These are phyloP conservation scores for Oscarella lobularis DNA, from an alignment of 37 sponge, comb jelly and placozoan species.

Conservation along the genomic window DNA sequence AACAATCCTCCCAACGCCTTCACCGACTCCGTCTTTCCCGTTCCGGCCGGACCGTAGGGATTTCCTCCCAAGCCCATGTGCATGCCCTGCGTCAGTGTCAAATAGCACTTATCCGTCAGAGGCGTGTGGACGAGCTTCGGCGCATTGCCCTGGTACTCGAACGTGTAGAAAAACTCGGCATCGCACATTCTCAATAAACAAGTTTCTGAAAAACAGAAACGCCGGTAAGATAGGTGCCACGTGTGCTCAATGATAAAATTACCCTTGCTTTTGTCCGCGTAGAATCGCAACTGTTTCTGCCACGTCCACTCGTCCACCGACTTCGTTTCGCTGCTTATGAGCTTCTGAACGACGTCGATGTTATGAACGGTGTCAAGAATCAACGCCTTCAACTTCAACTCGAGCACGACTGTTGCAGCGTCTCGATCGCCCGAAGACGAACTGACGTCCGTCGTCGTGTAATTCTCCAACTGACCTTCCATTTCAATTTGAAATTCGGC, in stretches of 20 bases:
- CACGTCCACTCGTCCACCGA: constrained; percentile 72
- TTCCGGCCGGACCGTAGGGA: constrained; percentile 99
- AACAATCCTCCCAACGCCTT: constrained; percentile 92
- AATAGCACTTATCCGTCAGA: constrained; percentile 98
- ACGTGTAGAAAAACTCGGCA: constrained; percentile 89
- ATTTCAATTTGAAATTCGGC: constrained; percentile 69
- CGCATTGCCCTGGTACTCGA: constrained; percentile 96
- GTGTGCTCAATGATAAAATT: neutral
- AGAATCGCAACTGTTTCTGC: constrained; percentile 92
- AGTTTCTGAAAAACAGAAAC: neutral
- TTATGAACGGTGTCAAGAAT: constrained; percentile 87
- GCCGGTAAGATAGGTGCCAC: neutral
- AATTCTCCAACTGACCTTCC: constrained; percentile 76
- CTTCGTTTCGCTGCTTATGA: constrained; percentile 19
- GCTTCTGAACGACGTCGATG: constrained; percentile 58
- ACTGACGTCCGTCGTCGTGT: constrained; percentile 48
- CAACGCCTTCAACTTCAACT: constrained; percentile 74
- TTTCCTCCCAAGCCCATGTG: constrained; percentile 94
- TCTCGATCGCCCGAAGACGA: neutral
- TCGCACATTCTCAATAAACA: constrained; percentile 70
- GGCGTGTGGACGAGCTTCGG: constrained; percentile 98
- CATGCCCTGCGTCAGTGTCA: constrained; percentile 98
- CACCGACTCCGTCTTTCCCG: constrained; percentile 99
- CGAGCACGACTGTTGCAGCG: constrained; percentile 14
- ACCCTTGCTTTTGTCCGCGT: constrained; percentile 19